Percentiles rank a stretch among this genome's conserved stretches.
Conservation (phyloP, 1,140 invertebrate genomes). For the Ostrea denselamellosa region DNA sequence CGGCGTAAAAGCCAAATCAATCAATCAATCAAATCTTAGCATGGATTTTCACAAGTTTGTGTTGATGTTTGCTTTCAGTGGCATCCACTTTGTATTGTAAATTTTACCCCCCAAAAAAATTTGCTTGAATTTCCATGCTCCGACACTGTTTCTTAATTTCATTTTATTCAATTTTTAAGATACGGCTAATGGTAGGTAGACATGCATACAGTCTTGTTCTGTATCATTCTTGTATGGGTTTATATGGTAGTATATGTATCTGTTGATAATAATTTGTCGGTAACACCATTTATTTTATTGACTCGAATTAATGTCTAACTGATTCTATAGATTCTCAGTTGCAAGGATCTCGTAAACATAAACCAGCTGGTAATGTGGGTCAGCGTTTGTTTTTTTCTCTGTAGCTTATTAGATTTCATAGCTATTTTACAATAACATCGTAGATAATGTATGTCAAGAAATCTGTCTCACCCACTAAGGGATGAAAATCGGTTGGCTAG, state of each 20-base stretch:
- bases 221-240: not conserved
- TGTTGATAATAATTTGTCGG: not conserved
- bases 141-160: not conserved
- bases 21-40: too few species aligned
- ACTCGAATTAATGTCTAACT: not conserved
- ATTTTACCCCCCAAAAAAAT: not conserved
- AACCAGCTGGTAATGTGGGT: not conserved
- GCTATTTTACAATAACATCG: not conserved
- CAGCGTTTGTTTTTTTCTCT: not conserved
- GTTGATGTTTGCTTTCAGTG: not conserved
- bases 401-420: slow-evolving; percentile 24
- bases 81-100: not conserved
- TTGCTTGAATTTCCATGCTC: not conserved
- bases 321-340: slow-evolving; percentile 32
- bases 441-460: not conserved
- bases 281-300: not conserved
- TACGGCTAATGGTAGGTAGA: slow-evolving; percentile 25
- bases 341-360: slow-evolving; percentile 27
- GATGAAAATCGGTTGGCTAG: not conserved
- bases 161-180: not conserved
- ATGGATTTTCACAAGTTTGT: too few species aligned
- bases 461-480: not conserved
- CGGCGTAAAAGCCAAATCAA: too few species aligned
- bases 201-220: not conserved
- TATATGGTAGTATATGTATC: not conserved